Conservation (phyloP, 2,797 vertebrate genomes). For the Pangasius krempfi region DNA sequence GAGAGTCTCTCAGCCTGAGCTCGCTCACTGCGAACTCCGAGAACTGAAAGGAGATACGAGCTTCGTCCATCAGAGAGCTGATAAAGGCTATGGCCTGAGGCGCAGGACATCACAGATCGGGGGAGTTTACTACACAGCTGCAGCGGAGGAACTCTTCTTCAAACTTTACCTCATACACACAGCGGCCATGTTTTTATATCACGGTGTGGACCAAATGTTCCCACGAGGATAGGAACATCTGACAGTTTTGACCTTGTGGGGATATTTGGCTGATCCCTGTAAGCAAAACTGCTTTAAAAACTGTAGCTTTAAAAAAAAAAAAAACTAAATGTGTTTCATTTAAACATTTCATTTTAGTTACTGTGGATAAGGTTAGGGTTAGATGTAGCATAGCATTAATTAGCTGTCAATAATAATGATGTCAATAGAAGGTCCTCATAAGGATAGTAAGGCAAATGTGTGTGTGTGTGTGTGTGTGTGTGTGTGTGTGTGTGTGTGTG, state of each 20-base stretch:
- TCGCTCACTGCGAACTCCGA: not conserved
- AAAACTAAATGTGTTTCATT: no score
- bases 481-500: not conserved
- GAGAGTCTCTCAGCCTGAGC: constrained; percentile 16
- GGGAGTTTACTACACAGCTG: not conserved
- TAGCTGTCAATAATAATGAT: not conserved
- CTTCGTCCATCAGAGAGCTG: not conserved
- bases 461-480: not conserved
- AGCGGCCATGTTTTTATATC: not conserved
- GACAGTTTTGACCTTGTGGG: not conserved
- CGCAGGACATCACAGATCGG: not conserved
- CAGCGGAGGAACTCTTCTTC: not conserved
- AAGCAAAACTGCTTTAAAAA: not conserved
- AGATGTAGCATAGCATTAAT: not conserved
- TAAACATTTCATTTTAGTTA: not conserved
- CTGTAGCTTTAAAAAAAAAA: not conserved
- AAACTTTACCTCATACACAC: not conserved
- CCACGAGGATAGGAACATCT: no score
- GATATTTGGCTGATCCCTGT: no score
- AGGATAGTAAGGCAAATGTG: not conserved
- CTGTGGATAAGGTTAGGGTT: not conserved
- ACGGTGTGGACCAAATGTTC: not conserved
- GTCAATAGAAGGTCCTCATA: not conserved
- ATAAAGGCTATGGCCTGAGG: constrained; percentile 24
- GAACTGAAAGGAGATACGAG: not conserved